Percentiles rank a stretch among this genome's conserved stretches.
Evolutionary conservation across 1,140 invertebrate species (phyloP).

Genomic region (Halictus rubicundus): DNA sequence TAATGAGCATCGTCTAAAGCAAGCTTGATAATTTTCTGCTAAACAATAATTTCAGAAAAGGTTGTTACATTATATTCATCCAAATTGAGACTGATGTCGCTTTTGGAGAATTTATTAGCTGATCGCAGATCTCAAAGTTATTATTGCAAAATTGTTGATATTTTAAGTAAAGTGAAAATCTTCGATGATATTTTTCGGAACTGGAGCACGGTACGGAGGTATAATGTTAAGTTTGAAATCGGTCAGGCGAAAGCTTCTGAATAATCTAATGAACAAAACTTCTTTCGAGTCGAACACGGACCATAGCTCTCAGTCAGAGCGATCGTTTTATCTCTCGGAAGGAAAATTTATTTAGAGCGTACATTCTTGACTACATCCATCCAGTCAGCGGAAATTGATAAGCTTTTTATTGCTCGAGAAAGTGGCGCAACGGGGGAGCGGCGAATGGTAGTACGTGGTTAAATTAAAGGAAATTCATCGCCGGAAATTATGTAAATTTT

Average conservation of each 20-base stretch:
- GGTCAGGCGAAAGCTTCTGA: background rate
- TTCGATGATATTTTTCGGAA: too few species aligned
- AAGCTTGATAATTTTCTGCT: too few species aligned
- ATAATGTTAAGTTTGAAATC: background rate
- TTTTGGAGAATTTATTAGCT: too few species aligned
- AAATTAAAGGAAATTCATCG: conserved; percentile 10
- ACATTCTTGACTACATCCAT: background rate
- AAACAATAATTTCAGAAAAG: too few species aligned
- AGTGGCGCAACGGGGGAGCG: background rate
- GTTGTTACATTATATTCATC: too few species aligned
- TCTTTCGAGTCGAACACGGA: background rate
- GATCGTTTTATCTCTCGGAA: background rate
- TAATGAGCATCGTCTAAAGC: too few species aligned
- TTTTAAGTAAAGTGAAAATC: too few species aligned
- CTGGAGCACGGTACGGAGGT: too few species aligned
- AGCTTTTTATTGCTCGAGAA: conserved; percentile 10
- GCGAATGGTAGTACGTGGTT: background rate
- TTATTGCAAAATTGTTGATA: too few species aligned
- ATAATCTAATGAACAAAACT: background rate
- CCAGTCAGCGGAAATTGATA: conserved; percentile 20
- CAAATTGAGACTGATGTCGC: too few species aligned
- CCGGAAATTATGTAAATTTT: conserved; percentile 24
- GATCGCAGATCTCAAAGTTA: too few species aligned
- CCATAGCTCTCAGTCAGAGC: background rate
- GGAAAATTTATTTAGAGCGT: conserved; percentile 12